Evolutionary conservation across 2,888 invertebrate species (phyloP), one percentile per base, ranked within the genome.

Genomic region (Napeogenes sylphis): DNA sequence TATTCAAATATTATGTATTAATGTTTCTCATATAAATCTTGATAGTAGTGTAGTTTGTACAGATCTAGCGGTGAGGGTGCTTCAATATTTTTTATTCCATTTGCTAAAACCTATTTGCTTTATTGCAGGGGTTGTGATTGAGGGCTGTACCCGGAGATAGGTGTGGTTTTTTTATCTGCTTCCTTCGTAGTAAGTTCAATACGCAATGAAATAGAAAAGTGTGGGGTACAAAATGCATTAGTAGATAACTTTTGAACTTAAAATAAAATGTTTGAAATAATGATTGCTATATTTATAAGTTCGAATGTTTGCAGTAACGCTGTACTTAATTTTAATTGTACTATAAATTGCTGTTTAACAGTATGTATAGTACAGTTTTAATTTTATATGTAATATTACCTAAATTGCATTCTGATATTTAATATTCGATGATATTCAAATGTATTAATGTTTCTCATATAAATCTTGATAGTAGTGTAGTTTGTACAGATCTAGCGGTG

Each of bases 21-120:
- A n/a, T n/a, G n/a, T n/a, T 30, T 21, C 8, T 51, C 30, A 51
- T 51, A 51, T 51, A 51, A 51, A 51, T 51, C 45, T 59, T 42
- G 45, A 59, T 42, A 42, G 53, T 38, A 59, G 59, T 30, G 59
- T 53, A 32, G 53, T 45, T 51, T 14, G 33, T 51, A 10, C 21
- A 8, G 21, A 55, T 55, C 62, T 46, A 45, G 45, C 55, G 60
- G 58, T 45, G 47, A 60, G 59, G 21, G 45, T 54, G 55, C 45
- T 51, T 62, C 14, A 45, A 57, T 45, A 60, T 65, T 65, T 58
- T 64, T 62, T 62, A 65, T 63, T 60, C 55, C 60, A 64, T 65
- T 58, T 53, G 51, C 62, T 65, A 65, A 57, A 62, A 65, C 58
- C 59, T 55, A 59, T 60, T 65, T 58, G 59, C 59, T 46, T 59